Evolutionary conservation across 1,140 invertebrate species (phyloP).

Genomic region (Hestina assimilis): DNA sequence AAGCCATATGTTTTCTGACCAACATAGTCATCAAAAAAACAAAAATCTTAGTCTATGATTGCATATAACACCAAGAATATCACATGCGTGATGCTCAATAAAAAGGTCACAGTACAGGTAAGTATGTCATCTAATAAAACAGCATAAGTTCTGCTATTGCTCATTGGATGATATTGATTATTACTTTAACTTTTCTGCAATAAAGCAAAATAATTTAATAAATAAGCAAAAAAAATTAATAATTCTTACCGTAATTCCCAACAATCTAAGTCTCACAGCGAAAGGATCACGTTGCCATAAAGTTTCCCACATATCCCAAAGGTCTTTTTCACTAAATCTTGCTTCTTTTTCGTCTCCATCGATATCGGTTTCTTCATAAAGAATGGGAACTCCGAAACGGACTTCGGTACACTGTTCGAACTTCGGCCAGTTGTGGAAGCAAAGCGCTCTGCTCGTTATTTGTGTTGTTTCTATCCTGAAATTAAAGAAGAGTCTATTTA

Average conservation of each 20-base stretch:
- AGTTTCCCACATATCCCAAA: constrained; percentile 55
- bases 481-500: constrained; percentile 27
- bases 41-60: no score
- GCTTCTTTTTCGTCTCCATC: constrained; percentile 6
- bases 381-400: constrained; percentile 51
- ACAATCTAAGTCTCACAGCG: constrained; percentile 35
- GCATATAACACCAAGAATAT: no score
- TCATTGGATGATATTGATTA: no score
- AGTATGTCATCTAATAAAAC: no score
- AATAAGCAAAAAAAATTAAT: no score
- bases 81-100: no score
- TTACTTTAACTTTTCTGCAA: no score
- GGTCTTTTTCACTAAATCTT: constrained; percentile 44
- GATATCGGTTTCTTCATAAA: constrained; percentile 41
- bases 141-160: no score
- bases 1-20: no score
- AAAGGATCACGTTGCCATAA: constrained; percentile 44
- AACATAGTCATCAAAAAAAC: no score
- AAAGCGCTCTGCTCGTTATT: constrained; percentile 42
- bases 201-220: no score
- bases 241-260: constrained; percentile 46
- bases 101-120: no score
- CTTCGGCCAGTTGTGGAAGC: constrained; percentile 62
- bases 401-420: constrained; percentile 53
- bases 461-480: constrained; percentile 53